A percentile compares a stretch with the other conserved stretches of the same genome.
These are phyloP conservation scores for Leptocoma aspasia DNA, from an alignment of 2,113 vertebrate species.

Conservation along the genomic window DNA sequence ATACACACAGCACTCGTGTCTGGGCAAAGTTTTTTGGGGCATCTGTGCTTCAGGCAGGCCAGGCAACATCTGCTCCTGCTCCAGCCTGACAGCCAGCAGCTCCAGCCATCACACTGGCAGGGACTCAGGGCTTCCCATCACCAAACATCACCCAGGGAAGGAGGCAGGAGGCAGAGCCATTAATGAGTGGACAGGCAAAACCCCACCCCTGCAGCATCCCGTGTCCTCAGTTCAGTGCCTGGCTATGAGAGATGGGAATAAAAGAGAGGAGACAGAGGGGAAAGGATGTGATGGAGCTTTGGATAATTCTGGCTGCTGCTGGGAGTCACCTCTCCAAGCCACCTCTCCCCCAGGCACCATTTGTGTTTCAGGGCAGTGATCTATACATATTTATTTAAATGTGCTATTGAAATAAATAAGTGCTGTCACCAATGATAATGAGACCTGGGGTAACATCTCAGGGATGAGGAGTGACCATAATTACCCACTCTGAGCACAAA, in stretches of 20 bases:
- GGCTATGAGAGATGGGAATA: background rate
- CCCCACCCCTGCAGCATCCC: background rate
- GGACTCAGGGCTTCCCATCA: background rate
- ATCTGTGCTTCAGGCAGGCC: background rate
- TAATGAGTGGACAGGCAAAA: background rate
- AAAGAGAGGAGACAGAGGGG: background rate
- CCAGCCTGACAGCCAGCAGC: background rate
- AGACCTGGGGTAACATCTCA: background rate
- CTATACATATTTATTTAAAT: background rate
- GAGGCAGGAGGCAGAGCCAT: background rate
- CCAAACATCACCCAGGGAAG: background rate
- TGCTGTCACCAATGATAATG: background rate
- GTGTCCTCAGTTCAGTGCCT: background rate
- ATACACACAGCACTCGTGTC: background rate
- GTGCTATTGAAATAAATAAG: background rate
- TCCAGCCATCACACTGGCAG: background rate
- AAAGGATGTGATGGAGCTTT: background rate
- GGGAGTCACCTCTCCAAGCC: background rate
- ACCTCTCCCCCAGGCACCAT: background rate
- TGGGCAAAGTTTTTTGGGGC: background rate
- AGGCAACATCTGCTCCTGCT: background rate
- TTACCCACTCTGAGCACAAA: background rate
- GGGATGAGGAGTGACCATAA: background rate
- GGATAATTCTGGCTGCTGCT: background rate
- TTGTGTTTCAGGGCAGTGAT: background rate